Conservation (phyloP, 2,888 invertebrate genomes). For the Tetragonisca angustula region DNA sequence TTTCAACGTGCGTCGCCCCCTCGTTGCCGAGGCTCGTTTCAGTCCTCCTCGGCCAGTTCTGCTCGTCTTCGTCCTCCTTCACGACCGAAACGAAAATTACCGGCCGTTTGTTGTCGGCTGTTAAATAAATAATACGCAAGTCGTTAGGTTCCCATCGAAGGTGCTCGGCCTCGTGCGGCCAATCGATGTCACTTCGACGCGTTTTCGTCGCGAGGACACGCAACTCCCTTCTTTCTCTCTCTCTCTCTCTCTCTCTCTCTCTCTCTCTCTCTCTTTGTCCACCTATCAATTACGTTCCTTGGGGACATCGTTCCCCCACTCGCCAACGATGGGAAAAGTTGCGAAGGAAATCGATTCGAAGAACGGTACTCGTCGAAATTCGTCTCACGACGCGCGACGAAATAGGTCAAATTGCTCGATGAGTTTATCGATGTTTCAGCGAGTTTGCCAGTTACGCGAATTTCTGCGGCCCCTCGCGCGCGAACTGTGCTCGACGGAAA, state of each 20-base stretch:
- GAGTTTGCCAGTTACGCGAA: background rate
- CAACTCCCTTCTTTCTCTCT: constrained; percentile 6
- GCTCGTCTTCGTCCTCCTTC: constrained; percentile 33
- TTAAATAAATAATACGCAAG: constrained; percentile 69
- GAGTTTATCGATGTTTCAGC: constrained; percentile 34
- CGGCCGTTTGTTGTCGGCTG: constrained; percentile 53
- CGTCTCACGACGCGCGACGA: constrained; percentile 9
- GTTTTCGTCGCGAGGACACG: constrained; percentile 54
- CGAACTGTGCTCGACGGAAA: background rate
- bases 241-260: too few relatives aligned
- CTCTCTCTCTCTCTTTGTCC: background rate
- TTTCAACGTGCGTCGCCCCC: constrained; percentile 54
- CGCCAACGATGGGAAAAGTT: constrained; percentile 46
- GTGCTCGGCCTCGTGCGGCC: constrained; percentile 32
- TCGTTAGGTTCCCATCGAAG: constrained; percentile 61
- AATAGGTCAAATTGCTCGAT: constrained; percentile 13
- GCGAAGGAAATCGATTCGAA: constrained; percentile 28
- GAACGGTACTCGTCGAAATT: background rate
- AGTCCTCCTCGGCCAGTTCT: background rate
- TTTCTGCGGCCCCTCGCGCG: background rate
- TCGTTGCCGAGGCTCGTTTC: constrained; percentile 49
- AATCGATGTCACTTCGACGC: constrained; percentile 62
- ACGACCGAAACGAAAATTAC: constrained; percentile 56
- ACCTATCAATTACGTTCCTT: constrained; percentile 44
- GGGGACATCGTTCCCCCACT: background rate